A percentile compares a stretch with the other conserved stretches of the same genome.
These are phyloP conservation scores for Leptinotarsa tumamoca DNA, from an alignment of 2,888 invertebrate genomes.

Conservation along the genomic window DNA sequence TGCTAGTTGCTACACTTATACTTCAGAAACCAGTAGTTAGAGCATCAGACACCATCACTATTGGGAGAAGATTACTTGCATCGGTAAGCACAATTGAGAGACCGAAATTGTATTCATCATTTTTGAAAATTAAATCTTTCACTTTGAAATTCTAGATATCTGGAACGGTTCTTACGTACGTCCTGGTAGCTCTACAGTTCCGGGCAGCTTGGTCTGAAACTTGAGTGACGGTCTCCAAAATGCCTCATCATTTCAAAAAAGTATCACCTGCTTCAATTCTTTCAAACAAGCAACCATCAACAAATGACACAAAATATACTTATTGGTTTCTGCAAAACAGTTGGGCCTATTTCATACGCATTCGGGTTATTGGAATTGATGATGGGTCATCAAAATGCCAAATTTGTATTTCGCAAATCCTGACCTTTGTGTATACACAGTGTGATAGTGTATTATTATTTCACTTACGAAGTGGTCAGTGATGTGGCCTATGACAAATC, in stretches of 20 bases:
- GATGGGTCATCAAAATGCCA: conserved; percentile 31
- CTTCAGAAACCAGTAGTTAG: conserved; percentile 55
- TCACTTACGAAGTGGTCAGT: conserved; percentile 50
- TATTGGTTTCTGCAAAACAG: not conserved
- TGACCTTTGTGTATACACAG: conserved; percentile 57
- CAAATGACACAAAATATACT: not conserved
- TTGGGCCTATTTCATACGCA: not conserved
- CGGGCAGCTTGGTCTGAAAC: conserved; percentile 44
- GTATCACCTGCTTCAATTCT: not conserved
- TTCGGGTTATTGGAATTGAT: not conserved
- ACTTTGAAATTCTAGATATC: conserved; percentile 48
- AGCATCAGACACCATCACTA: conserved; percentile 58
- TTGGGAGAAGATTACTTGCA: conserved; percentile 56
- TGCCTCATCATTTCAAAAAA: not conserved
- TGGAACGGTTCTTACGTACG: conserved; percentile 55
- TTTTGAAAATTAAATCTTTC: not conserved
- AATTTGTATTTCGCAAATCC: conserved; percentile 58
- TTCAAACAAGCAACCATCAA: not conserved
- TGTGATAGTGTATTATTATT: conserved; percentile 46
- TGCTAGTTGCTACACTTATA: conserved; percentile 53
- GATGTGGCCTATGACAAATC: conserved; percentile 53
- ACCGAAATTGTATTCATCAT: not conserved
- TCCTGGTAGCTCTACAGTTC: conserved; percentile 55
- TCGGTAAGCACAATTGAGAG: conserved; percentile 51
- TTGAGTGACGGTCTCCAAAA: not conserved